Conservation (phyloP, 2,797 vertebrate genomes). For the Artibeus jamaicensis region DNA sequence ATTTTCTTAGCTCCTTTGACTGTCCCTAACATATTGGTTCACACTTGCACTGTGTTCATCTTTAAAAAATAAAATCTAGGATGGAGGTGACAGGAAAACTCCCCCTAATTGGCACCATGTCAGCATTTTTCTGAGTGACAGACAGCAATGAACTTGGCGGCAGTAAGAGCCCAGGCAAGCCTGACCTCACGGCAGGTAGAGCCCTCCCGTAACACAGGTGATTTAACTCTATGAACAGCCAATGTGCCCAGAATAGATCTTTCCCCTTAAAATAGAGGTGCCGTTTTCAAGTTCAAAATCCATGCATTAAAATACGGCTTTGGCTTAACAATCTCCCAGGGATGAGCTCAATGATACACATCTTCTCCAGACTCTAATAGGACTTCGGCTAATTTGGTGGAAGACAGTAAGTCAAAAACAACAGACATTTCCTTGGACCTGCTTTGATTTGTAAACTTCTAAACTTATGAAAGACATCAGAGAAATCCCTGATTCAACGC, state of each 20-base stretch:
- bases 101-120: slow-evolving; percentile 53
- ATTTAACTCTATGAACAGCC: neutral
- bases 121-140: slow-evolving; percentile 23
- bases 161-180: neutral
- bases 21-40: neutral
- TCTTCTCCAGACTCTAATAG: neutral
- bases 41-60: neutral
- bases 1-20: neutral
- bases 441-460: neutral
- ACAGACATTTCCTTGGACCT: neutral
- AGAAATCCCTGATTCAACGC: neutral
- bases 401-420: neutral
- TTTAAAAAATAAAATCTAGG: slow-evolving; percentile 23
- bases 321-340: neutral
- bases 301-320: neutral
- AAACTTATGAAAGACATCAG: neutral
- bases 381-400: neutral
- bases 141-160: neutral
- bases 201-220: neutral
- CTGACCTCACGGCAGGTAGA: neutral
- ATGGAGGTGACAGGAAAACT: slow-evolving; percentile 16
- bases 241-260: neutral
- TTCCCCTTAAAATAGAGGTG: neutral
- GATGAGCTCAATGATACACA: neutral
- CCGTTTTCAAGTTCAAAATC: neutral